phyloP scores from a whole-genome alignment of 2,113 vertebrate genomes.

The Pituophis catenifer region DNA sequence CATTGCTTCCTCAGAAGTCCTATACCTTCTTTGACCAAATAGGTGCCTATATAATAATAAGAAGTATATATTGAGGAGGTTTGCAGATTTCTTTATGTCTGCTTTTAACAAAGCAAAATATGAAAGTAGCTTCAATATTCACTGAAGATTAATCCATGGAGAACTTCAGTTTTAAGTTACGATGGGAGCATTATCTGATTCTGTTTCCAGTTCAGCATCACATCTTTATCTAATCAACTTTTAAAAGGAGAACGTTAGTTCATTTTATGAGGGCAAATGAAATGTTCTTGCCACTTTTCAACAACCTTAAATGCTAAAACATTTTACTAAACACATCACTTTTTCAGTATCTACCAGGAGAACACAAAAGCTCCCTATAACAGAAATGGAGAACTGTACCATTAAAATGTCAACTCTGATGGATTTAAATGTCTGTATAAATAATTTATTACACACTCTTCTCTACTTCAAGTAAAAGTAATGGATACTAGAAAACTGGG shows the following conservation, averaged over 20 bases:
- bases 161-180: background rate
- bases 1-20: background rate
- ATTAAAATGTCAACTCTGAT: conserved; percentile 31
- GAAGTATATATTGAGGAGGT: background rate
- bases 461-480: conserved; percentile 38
- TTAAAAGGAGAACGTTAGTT: conserved; percentile 3
- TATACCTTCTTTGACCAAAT: background rate
- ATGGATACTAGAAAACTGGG: conserved; percentile 40
- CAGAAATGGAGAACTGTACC: conserved; percentile 12
- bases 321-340: conserved; percentile 19
- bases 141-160: background rate
- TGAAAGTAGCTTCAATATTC: background rate
- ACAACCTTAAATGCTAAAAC: conserved; percentile 50
- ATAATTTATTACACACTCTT: conserved; percentile 13
- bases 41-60: background rate
- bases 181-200: background rate
- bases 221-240: conserved; percentile 7
- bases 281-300: conserved; percentile 48
- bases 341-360: conserved; percentile 27
- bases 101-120: background rate
- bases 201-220: background rate
- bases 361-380: background rate
- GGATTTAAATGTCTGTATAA: conserved; percentile 14
- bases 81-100: background rate
- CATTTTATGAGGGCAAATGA: conserved; percentile 42